These are phyloP conservation scores for Amphipoea oculea DNA, from an alignment of 2,888 invertebrate genomes.

Conservation along the genomic window DNA sequence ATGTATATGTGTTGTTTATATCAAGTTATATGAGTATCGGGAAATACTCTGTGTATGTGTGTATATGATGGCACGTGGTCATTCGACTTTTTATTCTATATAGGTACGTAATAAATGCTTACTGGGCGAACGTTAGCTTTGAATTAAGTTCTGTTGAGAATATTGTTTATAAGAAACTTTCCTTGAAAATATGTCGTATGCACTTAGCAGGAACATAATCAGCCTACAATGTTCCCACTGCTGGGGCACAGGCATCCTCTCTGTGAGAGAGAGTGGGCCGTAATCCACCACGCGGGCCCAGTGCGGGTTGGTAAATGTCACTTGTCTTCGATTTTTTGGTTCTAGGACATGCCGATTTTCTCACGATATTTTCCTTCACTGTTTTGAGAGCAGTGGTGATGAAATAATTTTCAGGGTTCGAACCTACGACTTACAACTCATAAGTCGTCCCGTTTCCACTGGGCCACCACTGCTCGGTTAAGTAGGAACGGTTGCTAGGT, in stretches of 20 bases:
- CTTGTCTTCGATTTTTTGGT: background rate
- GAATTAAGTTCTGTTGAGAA: conserved; percentile 56
- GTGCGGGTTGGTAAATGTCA: too few relatives aligned
- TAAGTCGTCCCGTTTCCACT: background rate
- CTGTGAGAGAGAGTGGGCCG: background rate
- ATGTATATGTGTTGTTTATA: conserved; percentile 75
- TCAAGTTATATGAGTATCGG: conserved; percentile 79
- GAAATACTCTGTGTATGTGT: conserved; percentile 72
- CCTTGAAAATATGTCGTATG: conserved; percentile 30
- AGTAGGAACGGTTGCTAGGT: background rate
- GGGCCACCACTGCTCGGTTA: background rate
- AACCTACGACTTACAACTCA: background rate
- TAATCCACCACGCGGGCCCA: too few relatives aligned
- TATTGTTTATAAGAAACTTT: conserved; percentile 33
- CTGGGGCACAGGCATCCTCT: background rate
- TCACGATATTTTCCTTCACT: background rate
- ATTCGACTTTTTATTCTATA: conserved; percentile 77
- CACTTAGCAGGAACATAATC: background rate
- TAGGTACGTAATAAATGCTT: conserved; percentile 73
- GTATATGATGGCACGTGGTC: conserved; percentile 83
- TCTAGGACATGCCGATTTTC: background rate
- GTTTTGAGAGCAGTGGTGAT: background rate
- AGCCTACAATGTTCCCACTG: background rate
- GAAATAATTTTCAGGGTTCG: background rate
- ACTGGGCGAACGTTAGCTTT: conserved; percentile 64